Base-by-base conservation (phyloP, 1,140 invertebrate species). In the Holcopasites calliopsidis region DNA sequence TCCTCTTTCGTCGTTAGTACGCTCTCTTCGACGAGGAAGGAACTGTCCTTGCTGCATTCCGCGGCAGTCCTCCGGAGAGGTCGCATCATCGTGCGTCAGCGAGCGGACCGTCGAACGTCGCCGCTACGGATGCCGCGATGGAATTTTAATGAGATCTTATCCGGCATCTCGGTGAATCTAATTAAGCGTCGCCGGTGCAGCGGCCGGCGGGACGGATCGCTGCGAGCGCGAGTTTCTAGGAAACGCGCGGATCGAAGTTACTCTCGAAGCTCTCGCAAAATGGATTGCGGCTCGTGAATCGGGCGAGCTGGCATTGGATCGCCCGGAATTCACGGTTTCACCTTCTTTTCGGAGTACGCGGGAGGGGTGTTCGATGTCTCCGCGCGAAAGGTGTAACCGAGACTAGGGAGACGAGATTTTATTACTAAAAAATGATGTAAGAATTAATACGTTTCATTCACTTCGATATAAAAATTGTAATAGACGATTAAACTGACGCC, bases 121-220 rank as follows among this genome's bases (percentile, higher is more conserved):
- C 26, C 33, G 71, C 38, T 21, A 57, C 71, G 47, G 71, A 74
- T 66, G 71, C 71, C 38, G 71, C 71, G 50, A 57, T 74, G 71
- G 71, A 74, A 74, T 74, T 74, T 74, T 74, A 74, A 74, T 66
- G 62, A 74, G 71, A 66, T 74, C 71, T 74, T 74, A 74, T 74
- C 47, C 62, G 38, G 47, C 62, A 50, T 57, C 50, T 31, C 50
- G 50, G 50, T 23, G 71, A 74, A 74, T 74, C 62, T 74, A 74
- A 74, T 74, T 66, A 66, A 74, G 35, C 50, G 61, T 65, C 47
- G 47, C 38, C 3, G 58, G 1, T 6, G 26, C 26, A 23, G 40
- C 5, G 40, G 21, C 11, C 31, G 13, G n/a, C 8, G 4, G 33
- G 21, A 23, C 18, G 2, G n/a, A 38, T 58, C 21, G 55, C 2